Conservation (phyloP, 2,888 invertebrate genomes). For the Lasius fuliginosus region DNA sequence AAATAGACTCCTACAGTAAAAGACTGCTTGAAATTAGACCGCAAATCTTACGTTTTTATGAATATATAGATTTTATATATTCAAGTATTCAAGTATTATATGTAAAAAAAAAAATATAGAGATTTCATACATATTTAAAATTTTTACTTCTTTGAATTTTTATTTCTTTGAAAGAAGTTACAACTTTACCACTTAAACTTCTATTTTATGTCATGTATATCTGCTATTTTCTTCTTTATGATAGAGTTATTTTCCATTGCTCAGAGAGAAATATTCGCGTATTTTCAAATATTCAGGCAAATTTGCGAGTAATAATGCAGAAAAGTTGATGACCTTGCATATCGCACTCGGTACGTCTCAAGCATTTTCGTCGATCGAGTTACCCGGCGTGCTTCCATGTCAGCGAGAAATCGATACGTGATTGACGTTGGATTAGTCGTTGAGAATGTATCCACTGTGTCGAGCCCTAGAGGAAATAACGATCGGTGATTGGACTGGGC, state of each 20-base stretch:
- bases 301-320: not conserved
- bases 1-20: not conserved
- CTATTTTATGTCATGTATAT: not conserved
- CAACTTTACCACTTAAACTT: not conserved
- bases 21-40: not conserved
- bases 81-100: too few species aligned
- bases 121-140: not conserved
- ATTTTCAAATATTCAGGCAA: slow-evolving; percentile 1
- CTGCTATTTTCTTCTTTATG: not conserved
- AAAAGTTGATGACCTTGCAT: slow-evolving; percentile 55
- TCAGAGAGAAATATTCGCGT: not conserved
- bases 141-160: not conserved
- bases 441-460: slow-evolving; percentile 60
- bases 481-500: slow-evolving; percentile 52
- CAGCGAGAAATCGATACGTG: slow-evolving; percentile 59
- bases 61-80: not conserved
- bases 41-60: not conserved
- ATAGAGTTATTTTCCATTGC: not conserved
- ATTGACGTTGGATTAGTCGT: slow-evolving; percentile 70
- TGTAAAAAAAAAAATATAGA: not conserved
- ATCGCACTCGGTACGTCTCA: slow-evolving; percentile 59
- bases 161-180: not conserved
- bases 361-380: slow-evolving; percentile 60
- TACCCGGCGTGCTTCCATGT: slow-evolving; percentile 57
- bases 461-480: slow-evolving; percentile 47